A percentile compares a stretch with the other conserved stretches of the same genome.
These are phyloP conservation scores for Chymomyza procnemis DNA, from an alignment of 2,888 invertebrate species.

Conservation along the genomic window DNA sequence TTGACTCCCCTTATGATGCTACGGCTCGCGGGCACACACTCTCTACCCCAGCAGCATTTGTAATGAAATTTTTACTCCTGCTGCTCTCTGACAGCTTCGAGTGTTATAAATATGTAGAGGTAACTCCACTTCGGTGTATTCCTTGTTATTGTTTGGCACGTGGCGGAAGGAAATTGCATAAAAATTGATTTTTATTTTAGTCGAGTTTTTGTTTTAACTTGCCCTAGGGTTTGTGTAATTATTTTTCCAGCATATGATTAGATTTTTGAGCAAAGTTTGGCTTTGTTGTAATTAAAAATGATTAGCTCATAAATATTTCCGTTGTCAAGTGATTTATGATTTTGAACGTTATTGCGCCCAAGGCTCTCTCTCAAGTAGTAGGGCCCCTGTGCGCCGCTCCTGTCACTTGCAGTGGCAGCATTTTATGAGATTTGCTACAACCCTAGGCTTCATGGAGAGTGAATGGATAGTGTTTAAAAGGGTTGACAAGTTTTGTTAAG, in stretches of 20 bases:
- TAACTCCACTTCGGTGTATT: conserved; percentile 40
- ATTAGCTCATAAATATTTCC: conserved; percentile 62
- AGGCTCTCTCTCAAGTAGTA: not conserved
- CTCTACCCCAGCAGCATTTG: conserved; percentile 2
- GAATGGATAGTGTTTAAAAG: not conserved
- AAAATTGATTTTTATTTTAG: conserved; percentile 66
- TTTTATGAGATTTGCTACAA: not conserved
- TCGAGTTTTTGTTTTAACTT: conserved; percentile 24
- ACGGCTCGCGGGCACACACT: not conserved
- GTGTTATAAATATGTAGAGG: conserved; percentile 43
- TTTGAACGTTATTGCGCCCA: conserved; percentile 6
- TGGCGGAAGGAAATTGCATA: conserved; percentile 44
- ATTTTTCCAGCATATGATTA: conserved; percentile 54
- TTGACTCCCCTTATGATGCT: conserved; percentile 52
- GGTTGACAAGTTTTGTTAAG: not conserved
- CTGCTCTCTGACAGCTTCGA: conserved; percentile 16
- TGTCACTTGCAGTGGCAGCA: not conserved
- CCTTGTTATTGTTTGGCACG: conserved; percentile 53
- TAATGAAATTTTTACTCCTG: conserved; percentile 60
- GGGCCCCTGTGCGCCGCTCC: not conserved
- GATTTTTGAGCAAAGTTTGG: conserved; percentile 35
- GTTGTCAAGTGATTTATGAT: conserved; percentile 29
- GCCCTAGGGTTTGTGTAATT: conserved; percentile 39
- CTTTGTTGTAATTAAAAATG: conserved; percentile 56
- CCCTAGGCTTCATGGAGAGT: not conserved